Evolutionary conservation across 2,888 invertebrate species (phyloP), one percentile per base, ranked within the genome.

Genomic region (Julus scandinavius): DNA sequence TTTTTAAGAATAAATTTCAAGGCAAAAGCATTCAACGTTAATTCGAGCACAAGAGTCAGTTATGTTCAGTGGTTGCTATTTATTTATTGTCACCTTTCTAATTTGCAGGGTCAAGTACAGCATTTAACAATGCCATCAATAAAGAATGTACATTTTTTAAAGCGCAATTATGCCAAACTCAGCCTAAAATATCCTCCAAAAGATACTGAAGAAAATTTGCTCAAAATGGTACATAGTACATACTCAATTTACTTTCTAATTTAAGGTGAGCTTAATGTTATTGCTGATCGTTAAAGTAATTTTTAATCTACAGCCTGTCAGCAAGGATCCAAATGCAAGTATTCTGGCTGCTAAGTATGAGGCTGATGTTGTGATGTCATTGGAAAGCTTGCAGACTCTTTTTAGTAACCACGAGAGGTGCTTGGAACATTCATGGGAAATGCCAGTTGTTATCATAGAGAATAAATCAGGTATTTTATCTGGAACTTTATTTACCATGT

Each of bases 371-470:
- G 85, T 85, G 20, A 50, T 85, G 45, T 85, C 85, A 50, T 85
- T 20, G 17, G 49, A 40, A 45, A 50, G 85, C 40, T 50, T 85
- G 45, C 45, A 85, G 20, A 85, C 85, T 41, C n/a, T 85, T 49
- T 85, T 85, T 85, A 20, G 41, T 9, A 85, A 85, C 41, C n/a
- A 50, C n/a, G 45, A 85, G 11, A n/a, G n/a, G 20, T 85, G 85
- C 40, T 50, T 85, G n/a, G 85, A 85, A 85, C 38, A 85, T 20
- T n/a, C 45, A 11, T 85, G 85, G 85, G 85, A 85, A 85, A 41
- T 85, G 45, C 85, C 85, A n/a, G 85, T 85, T 50, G 20, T 85
- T 41, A 41, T 85, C 9, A 41, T n/a, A 40, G 45, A 40, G 20
- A 49, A 49, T 40, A 15, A 2, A 11, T 72, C 72, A 63, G 63